Evolutionary conservation across 2,888 invertebrate species (phyloP).

Genomic region (Leuctra nigra): DNA sequence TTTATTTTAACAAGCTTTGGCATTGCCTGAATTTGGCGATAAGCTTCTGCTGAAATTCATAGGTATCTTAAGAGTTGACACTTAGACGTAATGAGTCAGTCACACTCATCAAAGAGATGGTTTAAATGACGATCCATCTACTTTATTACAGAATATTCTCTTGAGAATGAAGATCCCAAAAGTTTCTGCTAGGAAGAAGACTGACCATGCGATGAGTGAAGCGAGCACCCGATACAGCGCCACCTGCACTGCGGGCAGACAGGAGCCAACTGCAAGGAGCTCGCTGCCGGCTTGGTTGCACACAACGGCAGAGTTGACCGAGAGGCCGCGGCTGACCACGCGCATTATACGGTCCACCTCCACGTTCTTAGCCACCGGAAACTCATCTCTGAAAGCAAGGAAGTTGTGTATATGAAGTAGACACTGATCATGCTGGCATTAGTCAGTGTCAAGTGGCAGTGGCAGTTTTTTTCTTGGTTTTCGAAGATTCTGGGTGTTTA

Average conservation of each 20-base stretch:
- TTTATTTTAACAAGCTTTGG: too few relatives aligned
- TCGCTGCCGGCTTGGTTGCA: constrained; percentile 20
- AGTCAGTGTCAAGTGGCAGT: too few relatives aligned
- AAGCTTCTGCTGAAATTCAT: too few relatives aligned
- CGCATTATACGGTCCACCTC: constrained; percentile 20
- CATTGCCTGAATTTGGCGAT: too few relatives aligned
- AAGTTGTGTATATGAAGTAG: too few relatives aligned
- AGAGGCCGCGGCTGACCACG: constrained; percentile 25
- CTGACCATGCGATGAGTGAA: constrained; percentile 27
- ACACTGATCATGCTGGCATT: too few relatives aligned
- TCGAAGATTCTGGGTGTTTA: too few relatives aligned
- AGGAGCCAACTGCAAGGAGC: constrained; percentile 19
- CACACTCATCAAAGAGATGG: neutral
- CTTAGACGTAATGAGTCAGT: neutral
- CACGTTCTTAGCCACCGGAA: constrained; percentile 26
- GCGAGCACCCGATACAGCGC: constrained; percentile 20
- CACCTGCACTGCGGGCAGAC: constrained; percentile 23
- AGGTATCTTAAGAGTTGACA: too few relatives aligned
- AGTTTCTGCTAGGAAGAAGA: too few relatives aligned
- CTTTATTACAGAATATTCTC: too few relatives aligned
- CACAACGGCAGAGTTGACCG: constrained; percentile 21
- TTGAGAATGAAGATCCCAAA: too few relatives aligned
- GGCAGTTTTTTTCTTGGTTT: too few relatives aligned
- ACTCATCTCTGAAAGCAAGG: constrained; percentile 20
- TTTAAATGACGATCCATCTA: neutral